phyloP scores from a whole-genome alignment of 2,888 invertebrate species.

The Luperina testacea region DNA sequence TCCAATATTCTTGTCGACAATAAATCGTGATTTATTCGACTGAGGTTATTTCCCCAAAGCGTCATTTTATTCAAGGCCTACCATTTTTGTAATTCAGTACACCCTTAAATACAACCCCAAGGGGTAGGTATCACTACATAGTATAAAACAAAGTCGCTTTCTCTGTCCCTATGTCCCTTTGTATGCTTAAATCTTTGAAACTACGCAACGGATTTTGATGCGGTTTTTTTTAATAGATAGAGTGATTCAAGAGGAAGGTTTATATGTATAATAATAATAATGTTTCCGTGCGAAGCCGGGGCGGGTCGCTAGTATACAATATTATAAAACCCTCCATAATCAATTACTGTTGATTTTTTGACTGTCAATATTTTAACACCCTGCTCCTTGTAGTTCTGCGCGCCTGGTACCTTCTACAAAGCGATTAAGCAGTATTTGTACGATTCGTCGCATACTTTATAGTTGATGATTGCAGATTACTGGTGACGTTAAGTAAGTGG shows the following conservation, averaged over 20 bases:
- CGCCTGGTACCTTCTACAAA: conserved; percentile 7
- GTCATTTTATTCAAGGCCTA: conserved; percentile 31
- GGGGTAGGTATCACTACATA: no score
- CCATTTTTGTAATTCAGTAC: conserved; percentile 29
- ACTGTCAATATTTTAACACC: conserved; percentile 51
- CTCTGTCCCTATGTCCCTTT: no score
- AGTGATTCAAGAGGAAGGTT: no score
- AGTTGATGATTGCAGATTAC: background rate
- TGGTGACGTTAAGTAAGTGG: conserved; percentile 1
- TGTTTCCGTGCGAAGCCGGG: no score
- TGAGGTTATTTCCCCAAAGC: conserved; percentile 29
- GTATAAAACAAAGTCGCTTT: no score
- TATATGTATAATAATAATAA: no score
- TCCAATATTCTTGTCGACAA: background rate
- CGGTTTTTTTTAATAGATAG: no score
- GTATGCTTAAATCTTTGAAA: no score
- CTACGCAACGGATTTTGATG: no score
- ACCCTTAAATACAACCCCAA: conserved; percentile 29
- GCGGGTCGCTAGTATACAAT: no score
- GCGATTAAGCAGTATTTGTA: background rate
- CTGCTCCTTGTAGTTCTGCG: background rate
- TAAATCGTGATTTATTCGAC: conserved; percentile 8
- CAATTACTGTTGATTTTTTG: conserved; percentile 57
- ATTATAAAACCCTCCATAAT: conserved; percentile 53
- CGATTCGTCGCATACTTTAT: background rate